Base-by-base conservation (phyloP, 2,113 vertebrate genomes). In the Phalacrocorax carbo region DNA sequence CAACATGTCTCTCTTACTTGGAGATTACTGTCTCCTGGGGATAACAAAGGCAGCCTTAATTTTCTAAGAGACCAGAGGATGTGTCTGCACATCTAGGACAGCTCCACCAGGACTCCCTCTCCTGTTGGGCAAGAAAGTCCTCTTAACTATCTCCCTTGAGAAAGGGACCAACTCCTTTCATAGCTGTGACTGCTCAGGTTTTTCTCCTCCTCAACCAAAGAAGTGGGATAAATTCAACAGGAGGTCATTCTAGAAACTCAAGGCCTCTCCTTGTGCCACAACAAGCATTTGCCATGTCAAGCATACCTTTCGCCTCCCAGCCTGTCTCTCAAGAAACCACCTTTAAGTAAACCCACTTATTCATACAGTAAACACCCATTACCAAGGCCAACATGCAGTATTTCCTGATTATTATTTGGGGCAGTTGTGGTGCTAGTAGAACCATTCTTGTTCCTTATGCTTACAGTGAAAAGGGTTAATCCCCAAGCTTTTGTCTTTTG, bases 1-100 rank as follows among this genome's bases (percentile, higher is more conserved):
- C 92, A 95, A 83, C 82, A 88, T 78, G 80, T 46, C 46, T 86
- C 54, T 69, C 64, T 54, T 55, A 25, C 52, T 91, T 52, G 42
- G 64, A 73, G 51, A 70, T 61, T 72, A 52, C 54, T 44, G 12
- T 81, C 88, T 95, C 91, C 86, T 51, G 49, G 80, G 85, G 88
- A 46, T 48, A 88, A 51, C 46, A 36, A 70, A 86, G 38, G 68
- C 65, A 85, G 87, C 34, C 76, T 81, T 46, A 4, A 62, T 81
- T 81, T 86, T 86, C 80, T 69, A n/a, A 34, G 65, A 44, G 46
- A 32, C 15, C 30, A 48, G 16, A 62, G 38, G 32, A 77, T 73
- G 36, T 1, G 7, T 27, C 75, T 57, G 82, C 30, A 23, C 40
- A 30, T 66, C 21, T 40, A 83, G 30, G 27, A 65, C 52, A 82